Evolutionary conservation across 2,797 vertebrate species (phyloP).

Genomic region (Sebastes cheni): DNA sequence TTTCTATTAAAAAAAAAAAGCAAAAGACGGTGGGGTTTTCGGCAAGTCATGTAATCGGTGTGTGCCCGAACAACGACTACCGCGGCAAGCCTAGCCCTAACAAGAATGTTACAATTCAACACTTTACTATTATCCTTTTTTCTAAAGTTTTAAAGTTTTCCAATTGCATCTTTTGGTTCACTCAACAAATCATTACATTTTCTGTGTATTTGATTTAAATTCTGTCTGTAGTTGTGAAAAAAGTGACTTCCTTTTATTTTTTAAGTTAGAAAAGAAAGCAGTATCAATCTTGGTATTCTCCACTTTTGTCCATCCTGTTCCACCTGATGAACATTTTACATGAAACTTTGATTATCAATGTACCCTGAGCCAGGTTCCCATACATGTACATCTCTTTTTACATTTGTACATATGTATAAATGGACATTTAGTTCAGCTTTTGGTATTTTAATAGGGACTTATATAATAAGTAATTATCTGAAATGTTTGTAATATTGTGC

Average conservation of each 20-base stretch:
- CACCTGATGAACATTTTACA: not conserved
- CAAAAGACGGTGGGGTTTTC: rapidly evolving
- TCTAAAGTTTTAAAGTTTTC: not conserved
- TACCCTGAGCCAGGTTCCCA: not conserved
- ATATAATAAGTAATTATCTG: constrained; percentile 75
- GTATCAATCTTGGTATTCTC: not conserved
- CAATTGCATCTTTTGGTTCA: not conserved
- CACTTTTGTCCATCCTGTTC: not conserved
- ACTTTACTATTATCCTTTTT: too few species aligned
- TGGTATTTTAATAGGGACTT: not conserved
- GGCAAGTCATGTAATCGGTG: too few species aligned
- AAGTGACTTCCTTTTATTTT: not conserved
- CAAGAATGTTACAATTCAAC: too few species aligned
- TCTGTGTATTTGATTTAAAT: not conserved
- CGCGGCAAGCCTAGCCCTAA: too few species aligned
- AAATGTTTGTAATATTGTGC: constrained; percentile 89
- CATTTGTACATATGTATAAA: not conserved
- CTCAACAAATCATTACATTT: not conserved
- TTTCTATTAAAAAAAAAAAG: too few species aligned
- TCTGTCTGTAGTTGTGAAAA: not conserved
- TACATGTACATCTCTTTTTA: not conserved
- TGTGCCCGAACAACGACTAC: too few species aligned
- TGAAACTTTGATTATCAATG: not conserved
- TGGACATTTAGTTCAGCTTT: not conserved
- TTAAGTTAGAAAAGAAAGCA: not conserved